A percentile compares a stretch with the other conserved stretches of the same genome.
These are phyloP conservation scores for Notarius quadriscutis DNA, from an alignment of 2,113 vertebrate genomes.

Conservation along the genomic window DNA sequence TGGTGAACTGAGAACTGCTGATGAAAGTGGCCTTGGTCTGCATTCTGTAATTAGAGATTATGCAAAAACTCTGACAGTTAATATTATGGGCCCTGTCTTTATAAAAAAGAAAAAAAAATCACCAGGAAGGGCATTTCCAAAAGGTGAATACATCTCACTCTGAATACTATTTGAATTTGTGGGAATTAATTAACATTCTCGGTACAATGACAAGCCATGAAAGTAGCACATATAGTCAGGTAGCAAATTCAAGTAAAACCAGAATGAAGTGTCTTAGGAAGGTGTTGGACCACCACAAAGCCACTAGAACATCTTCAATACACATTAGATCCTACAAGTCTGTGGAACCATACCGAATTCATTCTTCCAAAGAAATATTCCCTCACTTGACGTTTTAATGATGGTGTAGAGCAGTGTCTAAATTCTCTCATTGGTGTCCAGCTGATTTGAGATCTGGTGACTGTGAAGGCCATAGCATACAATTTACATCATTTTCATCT, in stretches of 20 bases:
- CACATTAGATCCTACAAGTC: neutral
- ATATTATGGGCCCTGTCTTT: neutral
- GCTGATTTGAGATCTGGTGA: neutral
- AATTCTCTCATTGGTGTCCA: neutral
- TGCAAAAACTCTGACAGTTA: neutral
- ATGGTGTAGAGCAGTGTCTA: neutral
- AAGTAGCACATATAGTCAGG: neutral
- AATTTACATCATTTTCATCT: neutral
- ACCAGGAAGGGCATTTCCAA: neutral
- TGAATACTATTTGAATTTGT: neutral
- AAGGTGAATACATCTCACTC: neutral
- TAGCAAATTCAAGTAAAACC: neutral
- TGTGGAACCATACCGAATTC: neutral
- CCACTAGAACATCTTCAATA: neutral
- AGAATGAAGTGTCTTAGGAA: neutral
- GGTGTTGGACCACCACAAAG: no score
- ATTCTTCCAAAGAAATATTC: neutral
- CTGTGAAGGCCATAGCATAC: neutral
- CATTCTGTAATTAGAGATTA: constrained; percentile 10
- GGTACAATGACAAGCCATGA: neutral
- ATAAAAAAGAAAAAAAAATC: neutral
- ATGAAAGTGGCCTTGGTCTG: neutral
- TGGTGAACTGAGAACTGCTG: constrained; percentile 29
- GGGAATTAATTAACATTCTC: neutral
- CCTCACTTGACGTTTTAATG: neutral